These are phyloP conservation scores for Rutpela maculata DNA, from an alignment of 2,888 invertebrate species.

Conservation along the genomic window DNA sequence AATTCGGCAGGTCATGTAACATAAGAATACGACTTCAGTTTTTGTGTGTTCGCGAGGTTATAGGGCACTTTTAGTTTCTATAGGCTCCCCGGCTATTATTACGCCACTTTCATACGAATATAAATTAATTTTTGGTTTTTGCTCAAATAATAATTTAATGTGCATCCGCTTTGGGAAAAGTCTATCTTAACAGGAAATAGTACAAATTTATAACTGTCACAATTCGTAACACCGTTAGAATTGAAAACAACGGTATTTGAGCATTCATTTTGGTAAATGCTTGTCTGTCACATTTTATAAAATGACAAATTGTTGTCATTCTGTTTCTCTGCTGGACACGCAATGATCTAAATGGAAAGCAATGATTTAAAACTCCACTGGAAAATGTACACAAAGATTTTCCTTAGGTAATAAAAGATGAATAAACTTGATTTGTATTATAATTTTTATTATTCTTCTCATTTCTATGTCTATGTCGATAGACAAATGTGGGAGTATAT, in stretches of 20 bases:
- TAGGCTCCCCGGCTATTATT: no score
- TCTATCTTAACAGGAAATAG: not conserved
- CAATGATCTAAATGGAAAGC: constrained; percentile 28
- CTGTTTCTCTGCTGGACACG: constrained; percentile 57
- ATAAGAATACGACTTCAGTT: no score
- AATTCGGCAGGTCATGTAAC: no score
- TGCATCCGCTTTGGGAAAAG: not conserved
- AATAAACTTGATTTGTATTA: not conserved
- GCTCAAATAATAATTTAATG: not conserved
- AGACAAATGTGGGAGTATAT: no score
- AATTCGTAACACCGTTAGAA: not conserved
- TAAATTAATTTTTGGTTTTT: no score
- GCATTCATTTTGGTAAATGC: constrained; percentile 63
- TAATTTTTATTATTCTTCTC: not conserved
- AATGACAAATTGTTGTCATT: constrained; percentile 63
- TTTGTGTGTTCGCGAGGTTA: no score
- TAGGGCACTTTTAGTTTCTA: no score
- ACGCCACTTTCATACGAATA: no score
- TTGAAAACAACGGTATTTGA: constrained; percentile 34
- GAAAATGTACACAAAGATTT: not conserved
- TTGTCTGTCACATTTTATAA: constrained; percentile 60
- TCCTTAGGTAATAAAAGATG: not conserved
- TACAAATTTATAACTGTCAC: not conserved
- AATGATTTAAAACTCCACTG: not conserved
- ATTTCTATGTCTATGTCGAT: not conserved